A percentile compares a stretch with the other conserved stretches of the same genome.
Evolutionary conservation across 2,797 vertebrate species (phyloP).

Genomic region (Semotilus atromaculatus): DNA sequence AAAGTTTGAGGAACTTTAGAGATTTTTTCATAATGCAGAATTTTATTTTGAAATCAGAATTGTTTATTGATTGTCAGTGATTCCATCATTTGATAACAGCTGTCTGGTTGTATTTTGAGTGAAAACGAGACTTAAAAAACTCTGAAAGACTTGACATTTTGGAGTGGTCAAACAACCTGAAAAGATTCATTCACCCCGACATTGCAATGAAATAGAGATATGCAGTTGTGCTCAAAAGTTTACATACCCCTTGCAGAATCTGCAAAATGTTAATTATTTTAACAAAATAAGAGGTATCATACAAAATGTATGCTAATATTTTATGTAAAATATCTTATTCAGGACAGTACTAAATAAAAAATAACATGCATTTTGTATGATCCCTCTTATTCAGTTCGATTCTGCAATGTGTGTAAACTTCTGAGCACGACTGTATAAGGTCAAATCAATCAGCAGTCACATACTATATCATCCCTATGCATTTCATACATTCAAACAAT

Average conservation of each 20-base stretch:
- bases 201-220: background rate
- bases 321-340: no score
- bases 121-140: slow-evolving; percentile 1
- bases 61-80: slow-evolving; percentile 28
- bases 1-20: background rate
- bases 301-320: no score
- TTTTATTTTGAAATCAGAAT: slow-evolving; percentile 20
- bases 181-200: background rate
- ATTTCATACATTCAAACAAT: background rate
- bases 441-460: background rate
- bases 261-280: no score
- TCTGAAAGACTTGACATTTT: background rate
- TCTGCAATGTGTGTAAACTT: no score
- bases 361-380: no score
- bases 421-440: background rate
- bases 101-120: background rate
- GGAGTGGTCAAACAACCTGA: background rate
- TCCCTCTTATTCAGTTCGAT: no score
- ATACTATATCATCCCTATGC: background rate
- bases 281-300: no score
- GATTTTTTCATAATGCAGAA: slow-evolving; percentile 19
- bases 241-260: no score
- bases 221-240: no score
- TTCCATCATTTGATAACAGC: background rate
- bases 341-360: no score